These are phyloP conservation scores for Lithophane leautieri DNA, from an alignment of 2,888 invertebrate species.

Conservation along the genomic window DNA sequence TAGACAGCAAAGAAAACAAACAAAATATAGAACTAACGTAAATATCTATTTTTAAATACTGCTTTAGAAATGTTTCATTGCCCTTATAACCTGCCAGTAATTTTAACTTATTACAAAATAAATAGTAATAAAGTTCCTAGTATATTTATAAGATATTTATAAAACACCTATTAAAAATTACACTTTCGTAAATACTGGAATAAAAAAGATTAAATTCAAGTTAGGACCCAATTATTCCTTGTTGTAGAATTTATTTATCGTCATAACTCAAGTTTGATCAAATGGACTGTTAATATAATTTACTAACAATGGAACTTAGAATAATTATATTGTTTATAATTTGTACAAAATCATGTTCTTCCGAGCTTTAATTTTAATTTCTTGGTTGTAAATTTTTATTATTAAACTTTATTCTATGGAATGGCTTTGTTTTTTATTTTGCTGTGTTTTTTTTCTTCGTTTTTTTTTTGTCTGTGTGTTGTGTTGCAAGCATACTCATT, in stretches of 20 bases:
- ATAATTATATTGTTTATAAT: slow-evolving; percentile 70
- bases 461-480: slow-evolving; percentile 80
- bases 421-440: slow-evolving; percentile 87
- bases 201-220: not conserved
- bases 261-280: slow-evolving; percentile 67
- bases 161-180: slow-evolving; percentile 14
- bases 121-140: slow-evolving; percentile 20
- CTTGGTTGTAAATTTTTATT: slow-evolving; percentile 89
- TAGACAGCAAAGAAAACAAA: slow-evolving; percentile 11
- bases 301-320: slow-evolving; percentile 70
- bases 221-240: slow-evolving; percentile 49
- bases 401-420: slow-evolving; percentile 88
- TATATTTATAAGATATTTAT: slow-evolving; percentile 34
- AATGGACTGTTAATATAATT: slow-evolving; percentile 74
- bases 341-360: slow-evolving; percentile 89
- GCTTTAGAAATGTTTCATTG: not conserved
- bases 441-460: slow-evolving; percentile 79
- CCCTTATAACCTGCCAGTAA: slow-evolving; percentile 11
- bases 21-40: not conserved
- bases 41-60: not conserved
- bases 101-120: slow-evolving; percentile 15
- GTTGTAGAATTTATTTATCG: slow-evolving; percentile 64
- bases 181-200: not conserved
- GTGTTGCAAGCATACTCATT: slow-evolving; percentile 78
- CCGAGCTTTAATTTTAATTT: slow-evolving; percentile 89